phyloP scores from a whole-genome alignment of 2,113 vertebrate species.

The Atrichornis clamosus region DNA sequence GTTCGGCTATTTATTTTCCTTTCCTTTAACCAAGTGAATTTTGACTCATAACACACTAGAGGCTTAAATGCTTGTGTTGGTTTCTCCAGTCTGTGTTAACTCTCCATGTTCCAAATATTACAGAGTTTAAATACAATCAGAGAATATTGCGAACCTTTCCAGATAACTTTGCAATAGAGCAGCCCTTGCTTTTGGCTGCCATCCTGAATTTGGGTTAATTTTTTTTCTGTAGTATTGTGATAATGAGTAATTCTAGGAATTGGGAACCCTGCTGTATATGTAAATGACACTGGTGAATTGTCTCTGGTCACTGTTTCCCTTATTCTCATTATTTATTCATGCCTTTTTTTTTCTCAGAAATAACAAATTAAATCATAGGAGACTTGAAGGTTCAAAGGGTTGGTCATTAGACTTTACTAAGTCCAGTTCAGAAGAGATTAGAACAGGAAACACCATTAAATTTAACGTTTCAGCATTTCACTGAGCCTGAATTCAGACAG shows the following conservation, averaged over 20 bases:
- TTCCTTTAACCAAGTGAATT: neutral
- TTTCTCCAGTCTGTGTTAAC: neutral
- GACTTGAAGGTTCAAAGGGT: neutral
- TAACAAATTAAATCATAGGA: conserved; percentile 32
- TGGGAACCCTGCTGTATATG: neutral
- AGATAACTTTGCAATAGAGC: neutral
- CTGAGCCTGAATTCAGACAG: neutral
- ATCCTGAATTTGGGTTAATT: neutral
- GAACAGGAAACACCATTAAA: neutral
- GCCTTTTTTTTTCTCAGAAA: neutral
- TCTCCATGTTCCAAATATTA: neutral
- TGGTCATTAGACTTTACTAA: conserved; percentile 25
- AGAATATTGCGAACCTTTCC: neutral
- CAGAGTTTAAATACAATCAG: neutral
- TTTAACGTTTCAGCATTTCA: neutral
- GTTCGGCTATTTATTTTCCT: neutral
- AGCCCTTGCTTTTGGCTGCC: neutral
- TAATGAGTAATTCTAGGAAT: conserved; percentile 32
- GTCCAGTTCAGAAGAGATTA: conserved; percentile 20
- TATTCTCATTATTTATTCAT: conserved; percentile 53
- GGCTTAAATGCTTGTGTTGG: neutral
- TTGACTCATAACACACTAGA: neutral
- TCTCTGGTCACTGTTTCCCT: neutral
- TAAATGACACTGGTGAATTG: conserved; percentile 15
- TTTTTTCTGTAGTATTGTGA: neutral